Evolutionary conservation across 2,113 vertebrate species (phyloP).

Genomic region (human): DNA sequence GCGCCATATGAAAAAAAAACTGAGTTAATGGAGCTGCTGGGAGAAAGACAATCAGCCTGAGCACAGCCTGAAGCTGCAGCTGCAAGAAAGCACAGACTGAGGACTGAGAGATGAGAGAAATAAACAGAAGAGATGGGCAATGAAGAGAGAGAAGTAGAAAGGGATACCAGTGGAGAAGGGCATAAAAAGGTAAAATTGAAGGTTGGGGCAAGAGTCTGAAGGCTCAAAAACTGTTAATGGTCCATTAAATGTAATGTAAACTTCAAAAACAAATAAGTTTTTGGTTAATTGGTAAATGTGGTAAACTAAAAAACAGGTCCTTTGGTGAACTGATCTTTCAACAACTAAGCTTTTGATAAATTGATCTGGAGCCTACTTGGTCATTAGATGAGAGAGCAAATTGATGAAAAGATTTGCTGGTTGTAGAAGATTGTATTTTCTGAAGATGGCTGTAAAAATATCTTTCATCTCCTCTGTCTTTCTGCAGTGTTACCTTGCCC

Average conservation of each 20-base stretch:
- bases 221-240: background rate
- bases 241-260: background rate
- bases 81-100: background rate
- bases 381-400: background rate
- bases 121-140: background rate
- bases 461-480: background rate
- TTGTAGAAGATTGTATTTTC: background rate
- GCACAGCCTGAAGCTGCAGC: background rate
- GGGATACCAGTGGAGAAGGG: fast-evolving
- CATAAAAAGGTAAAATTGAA: background rate
- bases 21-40: background rate
- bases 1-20: background rate
- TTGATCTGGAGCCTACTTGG: background rate
- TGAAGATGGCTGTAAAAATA: background rate
- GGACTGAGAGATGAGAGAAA: background rate
- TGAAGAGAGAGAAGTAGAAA: background rate
- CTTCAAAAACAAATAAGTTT: background rate
- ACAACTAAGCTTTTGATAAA: background rate
- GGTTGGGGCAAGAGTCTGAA: background rate
- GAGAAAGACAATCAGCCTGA: background rate
- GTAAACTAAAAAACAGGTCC: background rate
- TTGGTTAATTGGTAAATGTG: background rate
- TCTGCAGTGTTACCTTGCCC: background rate
- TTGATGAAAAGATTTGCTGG: background rate
- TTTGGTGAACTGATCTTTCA: background rate